Base-by-base conservation (phyloP, 2,888 invertebrate species). In the Empis stercorea region DNA sequence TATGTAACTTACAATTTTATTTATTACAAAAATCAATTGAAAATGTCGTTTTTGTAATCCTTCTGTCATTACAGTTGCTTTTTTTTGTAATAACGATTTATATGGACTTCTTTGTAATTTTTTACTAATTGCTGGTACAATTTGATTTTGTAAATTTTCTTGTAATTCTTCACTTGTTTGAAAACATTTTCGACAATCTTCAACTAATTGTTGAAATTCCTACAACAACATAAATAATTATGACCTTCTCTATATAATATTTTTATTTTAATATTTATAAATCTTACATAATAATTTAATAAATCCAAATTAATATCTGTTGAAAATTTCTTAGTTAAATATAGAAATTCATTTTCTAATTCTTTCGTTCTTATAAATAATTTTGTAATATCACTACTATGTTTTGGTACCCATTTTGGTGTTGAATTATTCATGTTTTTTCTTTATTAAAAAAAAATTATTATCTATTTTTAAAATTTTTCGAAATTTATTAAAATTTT, bases 71-170 rank as follows among this genome's bases (percentile, higher is more conserved):
- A 51, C 17, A n/a, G 45, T 30, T 1, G 55, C 55, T 49, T 55
- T 57, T 43, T 40, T 37, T 47, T 51, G 49, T 13, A 66, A 56
- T 47, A 68, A 51, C 9, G 61, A 60, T 55, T 65, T 67, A 47
- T 67, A 68, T 5, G 68, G 64, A 53, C 64, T 68, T 6, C 68
- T 57, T 51, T 68, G 64, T 43, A 66, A 59, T 55, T 65, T 65
- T 55, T 66, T 67, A 45, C 52, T 51, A 1, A 45, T 44, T 10
- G 48, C 45, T 30, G 45, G 45, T 16, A 46, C 44, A 20, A 49
- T 47, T 41, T 52, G 46, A 30, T 43, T 50, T 20, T 45, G 49
- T 13, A 55, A 36, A 37, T 44, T 48, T 20, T 27, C 42, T 27
- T 53, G 53, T 13, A 52, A 20, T 34, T 50, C 47, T 47, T 49